Percentiles rank a stretch among this genome's conserved stretches.
Conservation (phyloP, 2,888 invertebrate genomes). For the Drosophila multiciliata region DNA sequence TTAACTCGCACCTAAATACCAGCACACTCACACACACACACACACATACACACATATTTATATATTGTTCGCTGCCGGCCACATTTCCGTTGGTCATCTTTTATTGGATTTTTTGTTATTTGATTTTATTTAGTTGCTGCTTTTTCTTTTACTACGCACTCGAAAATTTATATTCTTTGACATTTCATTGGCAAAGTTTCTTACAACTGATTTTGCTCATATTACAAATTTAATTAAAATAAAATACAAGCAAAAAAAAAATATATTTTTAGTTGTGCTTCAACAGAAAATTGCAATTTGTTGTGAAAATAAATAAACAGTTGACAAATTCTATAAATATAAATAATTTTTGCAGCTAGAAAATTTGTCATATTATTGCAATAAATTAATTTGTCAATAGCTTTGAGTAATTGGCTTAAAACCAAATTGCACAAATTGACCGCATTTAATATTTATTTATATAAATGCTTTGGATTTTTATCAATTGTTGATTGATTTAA, state of each 20-base stretch:
- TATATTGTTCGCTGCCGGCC: conserved; percentile 30
- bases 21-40: conserved; percentile 17
- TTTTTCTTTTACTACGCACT: neutral
- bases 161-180: neutral
- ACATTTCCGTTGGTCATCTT: conserved; percentile 17
- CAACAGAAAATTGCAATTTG: conserved; percentile 30
- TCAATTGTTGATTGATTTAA: neutral
- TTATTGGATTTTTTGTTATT: conserved; percentile 43
- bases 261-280: neutral
- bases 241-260: conserved; percentile 11
- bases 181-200: conserved; percentile 3
- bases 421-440: neutral
- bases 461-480: neutral
- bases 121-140: conserved; percentile 50
- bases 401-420: neutral
- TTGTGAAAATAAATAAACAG: conserved; percentile 25
- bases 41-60: conserved; percentile 16
- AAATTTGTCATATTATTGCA: neutral
- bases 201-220: conserved; percentile 10
- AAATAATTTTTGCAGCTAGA: conserved; percentile 16
- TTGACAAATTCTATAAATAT: neutral
- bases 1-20: conserved; percentile 66
- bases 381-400: neutral
- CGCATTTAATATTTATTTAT: neutral
- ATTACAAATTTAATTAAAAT: conserved; percentile 34